Conservation (phyloP, 2,113 vertebrate species). For the Alethe castanea region DNA sequence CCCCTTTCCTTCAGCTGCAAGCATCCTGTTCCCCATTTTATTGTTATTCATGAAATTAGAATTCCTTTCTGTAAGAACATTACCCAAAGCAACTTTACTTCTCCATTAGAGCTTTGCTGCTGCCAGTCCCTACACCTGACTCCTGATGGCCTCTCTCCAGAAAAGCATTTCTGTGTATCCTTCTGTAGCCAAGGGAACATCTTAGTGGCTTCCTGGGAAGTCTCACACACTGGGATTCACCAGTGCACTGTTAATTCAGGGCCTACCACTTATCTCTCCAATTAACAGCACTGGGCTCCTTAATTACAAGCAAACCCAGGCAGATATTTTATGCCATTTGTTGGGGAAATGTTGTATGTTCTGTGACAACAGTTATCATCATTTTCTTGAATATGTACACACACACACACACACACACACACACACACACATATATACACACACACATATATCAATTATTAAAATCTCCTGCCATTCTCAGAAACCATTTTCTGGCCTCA, state of each 20-base stretch:
- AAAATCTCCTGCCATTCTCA: neutral
- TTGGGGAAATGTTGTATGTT: neutral
- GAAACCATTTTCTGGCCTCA: neutral
- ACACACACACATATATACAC: accelerated
- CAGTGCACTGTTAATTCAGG: neutral
- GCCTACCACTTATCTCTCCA: neutral
- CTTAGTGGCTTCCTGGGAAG: neutral
- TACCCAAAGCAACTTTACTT: neutral
- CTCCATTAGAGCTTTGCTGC: neutral
- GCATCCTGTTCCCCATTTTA: neutral
- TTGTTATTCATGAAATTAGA: neutral
- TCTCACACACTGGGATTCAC: neutral
- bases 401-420: neutral
- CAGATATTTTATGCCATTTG: neutral
- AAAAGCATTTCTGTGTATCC: neutral
- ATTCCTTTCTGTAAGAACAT: neutral
- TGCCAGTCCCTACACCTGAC: neutral
- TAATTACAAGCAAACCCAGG: neutral
- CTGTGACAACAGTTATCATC: neutral
- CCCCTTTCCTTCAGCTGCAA: neutral
- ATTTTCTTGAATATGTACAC: neutral
- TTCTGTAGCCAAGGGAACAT: neutral
- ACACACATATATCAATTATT: neutral
- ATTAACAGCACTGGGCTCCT: neutral
- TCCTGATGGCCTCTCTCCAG: neutral